Base-by-base conservation (phyloP, 2,797 vertebrate species). In the Steatocranus sp. region DNA sequence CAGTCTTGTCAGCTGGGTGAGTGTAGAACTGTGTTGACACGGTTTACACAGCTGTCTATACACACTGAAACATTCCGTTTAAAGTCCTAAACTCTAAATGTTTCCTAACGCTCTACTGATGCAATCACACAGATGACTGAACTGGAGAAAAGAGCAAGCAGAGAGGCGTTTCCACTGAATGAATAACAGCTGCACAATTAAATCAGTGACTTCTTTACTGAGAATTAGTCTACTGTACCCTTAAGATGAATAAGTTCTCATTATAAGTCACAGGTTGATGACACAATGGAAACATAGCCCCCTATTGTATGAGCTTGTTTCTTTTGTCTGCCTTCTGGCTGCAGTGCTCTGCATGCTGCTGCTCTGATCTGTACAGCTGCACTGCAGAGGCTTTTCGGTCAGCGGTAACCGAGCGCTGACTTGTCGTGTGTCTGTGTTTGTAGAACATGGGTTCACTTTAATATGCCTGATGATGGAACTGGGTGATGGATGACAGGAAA, bases 341-440 rank as follows among this genome's bases (percentile, higher is more conserved):
- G 88, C 92, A 86, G 81, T 58, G 75, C 25, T 92, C 92, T 92
- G 91, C 51, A 27, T 70, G 78, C 91, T 68, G 61, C 90, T 95
- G 89, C 90, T 95, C 88, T 30, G 80, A 88, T 92, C 94, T 91
- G 92, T 38, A 75, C 83, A 86, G 86, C 95, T 95, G 96, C 95
- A 96, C 95, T 96, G 96, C 96, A 94, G 95, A 94, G 92, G 82
- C 78, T 88, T 75, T 86, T 83, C 90, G 92, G 93, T 54, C 91
- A 43, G 23, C 78, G 92, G 49, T 27, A 94, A 86, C 77, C 2
- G 88, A 96, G 81, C 89, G 34, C 85, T 85, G 93, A 91, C 50
- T 5, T 78, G 53, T 66, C 7, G 1, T 14, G 23, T 17, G 14
- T 51, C 8, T 51, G 78, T 38, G 14, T 50, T 9, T 84, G 50